phyloP scores from a whole-genome alignment of 2,113 vertebrate genomes.

The Anguilla rostrata region DNA sequence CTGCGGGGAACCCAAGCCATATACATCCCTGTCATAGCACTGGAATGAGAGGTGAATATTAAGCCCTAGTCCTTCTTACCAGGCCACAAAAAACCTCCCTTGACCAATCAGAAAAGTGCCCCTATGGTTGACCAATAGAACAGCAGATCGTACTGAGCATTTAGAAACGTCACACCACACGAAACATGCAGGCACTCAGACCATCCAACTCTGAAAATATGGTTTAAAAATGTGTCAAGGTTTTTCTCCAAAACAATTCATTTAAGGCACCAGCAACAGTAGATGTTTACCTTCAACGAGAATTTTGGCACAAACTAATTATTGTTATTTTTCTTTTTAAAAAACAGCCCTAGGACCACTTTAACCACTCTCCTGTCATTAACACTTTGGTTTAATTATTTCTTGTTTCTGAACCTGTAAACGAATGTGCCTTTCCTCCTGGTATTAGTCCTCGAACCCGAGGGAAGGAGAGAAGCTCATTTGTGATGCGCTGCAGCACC shows the following conservation, averaged over 20 bases:
- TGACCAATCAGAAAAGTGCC: neutral
- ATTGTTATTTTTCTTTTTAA: neutral
- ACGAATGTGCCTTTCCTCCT: slow-evolving; percentile 72
- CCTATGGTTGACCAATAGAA: neutral
- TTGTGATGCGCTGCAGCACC: slow-evolving; percentile 70
- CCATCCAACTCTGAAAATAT: too few relatives aligned
- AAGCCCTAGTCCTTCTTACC: neutral
- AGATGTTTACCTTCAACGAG: neutral
- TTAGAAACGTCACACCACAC: neutral
- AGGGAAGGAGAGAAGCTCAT: slow-evolving; percentile 81
- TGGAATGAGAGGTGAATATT: neutral
- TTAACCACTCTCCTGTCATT: slow-evolving; percentile 64
- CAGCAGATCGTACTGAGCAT: neutral
- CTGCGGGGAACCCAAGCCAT: neutral
- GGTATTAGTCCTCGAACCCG: slow-evolving; percentile 78
- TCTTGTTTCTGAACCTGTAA: slow-evolving; percentile 71
- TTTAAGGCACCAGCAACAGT: neutral
- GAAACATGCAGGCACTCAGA: too few relatives aligned
- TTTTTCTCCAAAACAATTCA: neutral
- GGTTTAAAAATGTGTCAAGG: neutral
- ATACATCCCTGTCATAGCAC: neutral
- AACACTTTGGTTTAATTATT: slow-evolving; percentile 62
- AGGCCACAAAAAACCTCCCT: neutral
- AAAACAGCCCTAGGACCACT: neutral
- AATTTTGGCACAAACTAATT: neutral